These are phyloP conservation scores for Machimus atricapillus DNA, from an alignment of 2,888 invertebrate genomes.

Conservation along the genomic window DNA sequence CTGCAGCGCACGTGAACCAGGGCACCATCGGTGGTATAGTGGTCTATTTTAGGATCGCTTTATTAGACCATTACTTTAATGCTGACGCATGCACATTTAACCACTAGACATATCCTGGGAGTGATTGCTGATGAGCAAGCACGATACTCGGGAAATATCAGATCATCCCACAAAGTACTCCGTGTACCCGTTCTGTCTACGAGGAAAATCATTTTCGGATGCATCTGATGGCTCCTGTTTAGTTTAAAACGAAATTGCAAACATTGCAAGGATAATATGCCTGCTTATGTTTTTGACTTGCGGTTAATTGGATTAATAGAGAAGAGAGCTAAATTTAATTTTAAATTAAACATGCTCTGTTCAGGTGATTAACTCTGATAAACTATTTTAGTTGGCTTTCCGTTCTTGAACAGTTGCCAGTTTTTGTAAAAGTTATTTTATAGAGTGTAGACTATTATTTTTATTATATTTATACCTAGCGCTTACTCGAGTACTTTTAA, in stretches of 20 bases:
- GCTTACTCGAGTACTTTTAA: no score
- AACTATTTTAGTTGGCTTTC: not conserved
- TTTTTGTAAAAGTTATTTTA: no score
- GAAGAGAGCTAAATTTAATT: not conserved
- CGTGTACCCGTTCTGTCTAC: not conserved
- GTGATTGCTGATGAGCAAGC: not conserved
- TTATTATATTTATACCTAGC: no score
- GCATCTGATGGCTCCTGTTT: not conserved
- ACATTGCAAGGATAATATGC: not conserved
- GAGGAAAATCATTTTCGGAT: not conserved
- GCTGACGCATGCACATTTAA: not conserved
- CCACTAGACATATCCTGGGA: not conserved
- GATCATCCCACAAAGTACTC: not conserved
- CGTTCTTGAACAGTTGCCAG: no score
- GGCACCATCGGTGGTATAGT: not conserved
- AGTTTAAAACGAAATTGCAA: not conserved
- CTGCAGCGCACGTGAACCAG: not conserved
- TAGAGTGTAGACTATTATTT: no score
- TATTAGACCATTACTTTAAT: not conserved
- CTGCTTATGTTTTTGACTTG: not conserved
- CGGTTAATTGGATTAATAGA: not conserved
- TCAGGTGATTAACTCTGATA: not conserved
- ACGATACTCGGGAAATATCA: not conserved
- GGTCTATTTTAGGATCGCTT: not conserved
- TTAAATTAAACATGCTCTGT: not conserved